These are phyloP conservation scores for Bufotes viridis DNA, from an alignment of 2,797 vertebrate species.

Conservation along the genomic window DNA sequence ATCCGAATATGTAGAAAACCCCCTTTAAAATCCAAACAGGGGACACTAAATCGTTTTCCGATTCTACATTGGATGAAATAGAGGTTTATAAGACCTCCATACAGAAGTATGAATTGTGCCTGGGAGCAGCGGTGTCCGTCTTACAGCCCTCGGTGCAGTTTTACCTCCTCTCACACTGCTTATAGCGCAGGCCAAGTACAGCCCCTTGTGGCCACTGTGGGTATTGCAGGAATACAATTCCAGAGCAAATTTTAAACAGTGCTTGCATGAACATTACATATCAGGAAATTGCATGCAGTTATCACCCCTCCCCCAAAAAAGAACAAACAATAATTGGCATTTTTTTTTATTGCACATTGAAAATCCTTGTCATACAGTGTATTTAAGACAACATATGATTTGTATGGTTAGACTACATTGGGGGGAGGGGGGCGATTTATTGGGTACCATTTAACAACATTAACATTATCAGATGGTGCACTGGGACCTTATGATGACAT, in stretches of 20 bases:
- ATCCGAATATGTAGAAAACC: not conserved
- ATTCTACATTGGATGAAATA: not conserved
- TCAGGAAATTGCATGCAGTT: no score
- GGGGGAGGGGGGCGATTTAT: not conserved
- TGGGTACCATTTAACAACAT: not conserved
- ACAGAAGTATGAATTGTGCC: no score
- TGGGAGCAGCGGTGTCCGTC: not conserved
- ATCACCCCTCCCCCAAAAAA: not conserved
- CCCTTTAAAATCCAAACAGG: not conserved
- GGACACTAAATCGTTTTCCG: not conserved
- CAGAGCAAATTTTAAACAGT: not conserved
- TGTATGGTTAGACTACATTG: not conserved
- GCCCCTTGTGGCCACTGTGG: conserved; percentile 19
- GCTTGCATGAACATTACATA: not conserved
- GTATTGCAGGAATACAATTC: not conserved
- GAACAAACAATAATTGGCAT: conserved; percentile 32
- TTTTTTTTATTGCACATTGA: conserved; percentile 66
- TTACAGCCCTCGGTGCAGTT: not conserved
- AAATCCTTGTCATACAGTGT: conserved; percentile 24
- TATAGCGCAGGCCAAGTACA: not conserved
- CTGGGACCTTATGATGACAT: not conserved
- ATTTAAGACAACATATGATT: not conserved
- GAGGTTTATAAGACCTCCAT: no score
- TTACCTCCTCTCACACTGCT: not conserved
- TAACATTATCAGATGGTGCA: not conserved